phyloP scores from a whole-genome alignment of 2,113 vertebrate genomes.

The Toxotes chatareus region DNA sequence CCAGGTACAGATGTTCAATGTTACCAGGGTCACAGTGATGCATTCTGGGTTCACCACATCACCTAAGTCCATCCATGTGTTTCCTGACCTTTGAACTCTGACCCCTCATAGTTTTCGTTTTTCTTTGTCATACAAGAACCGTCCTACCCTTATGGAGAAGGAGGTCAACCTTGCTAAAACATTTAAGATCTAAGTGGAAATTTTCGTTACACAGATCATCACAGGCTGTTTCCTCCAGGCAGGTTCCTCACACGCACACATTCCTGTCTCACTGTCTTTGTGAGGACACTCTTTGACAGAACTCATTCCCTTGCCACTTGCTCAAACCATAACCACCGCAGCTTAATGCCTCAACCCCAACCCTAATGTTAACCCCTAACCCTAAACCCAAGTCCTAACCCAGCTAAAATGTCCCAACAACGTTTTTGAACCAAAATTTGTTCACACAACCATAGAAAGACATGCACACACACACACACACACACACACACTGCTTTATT shows the following conservation, averaged over 20 bases:
- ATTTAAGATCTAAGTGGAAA: conserved; percentile 20
- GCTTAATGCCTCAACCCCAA: too few relatives aligned
- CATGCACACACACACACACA: neutral
- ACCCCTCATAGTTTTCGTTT: conserved; percentile 40
- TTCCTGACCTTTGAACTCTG: conserved; percentile 63
- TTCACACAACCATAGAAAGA: too few relatives aligned
- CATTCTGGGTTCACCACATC: conserved; percentile 73
- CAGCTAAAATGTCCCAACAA: too few relatives aligned
- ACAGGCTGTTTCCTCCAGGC: conserved; percentile 27
- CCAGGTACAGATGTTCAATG: conserved; percentile 82
- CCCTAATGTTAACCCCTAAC: too few relatives aligned
- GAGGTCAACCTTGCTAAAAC: conserved; percentile 25
- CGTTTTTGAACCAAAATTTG: too few relatives aligned
- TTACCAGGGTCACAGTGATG: conserved; percentile 74
- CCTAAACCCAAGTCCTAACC: too few relatives aligned
- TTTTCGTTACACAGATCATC: conserved; percentile 51
- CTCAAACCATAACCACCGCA: too few relatives aligned
- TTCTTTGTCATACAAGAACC: conserved; percentile 35
- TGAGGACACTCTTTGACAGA: too few relatives aligned
- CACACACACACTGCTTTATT: conserved; percentile 43
- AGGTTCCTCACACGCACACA: neutral
- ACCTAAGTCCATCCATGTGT: conserved; percentile 72
- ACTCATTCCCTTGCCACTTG: too few relatives aligned
- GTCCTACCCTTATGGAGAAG: conserved; percentile 25
- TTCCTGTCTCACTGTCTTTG: too few relatives aligned